Evolutionary conservation across 2,113 vertebrate genomes (phyloP), one percentile per base, ranked within the genome.

Genomic region (Hippolais icterina): DNA sequence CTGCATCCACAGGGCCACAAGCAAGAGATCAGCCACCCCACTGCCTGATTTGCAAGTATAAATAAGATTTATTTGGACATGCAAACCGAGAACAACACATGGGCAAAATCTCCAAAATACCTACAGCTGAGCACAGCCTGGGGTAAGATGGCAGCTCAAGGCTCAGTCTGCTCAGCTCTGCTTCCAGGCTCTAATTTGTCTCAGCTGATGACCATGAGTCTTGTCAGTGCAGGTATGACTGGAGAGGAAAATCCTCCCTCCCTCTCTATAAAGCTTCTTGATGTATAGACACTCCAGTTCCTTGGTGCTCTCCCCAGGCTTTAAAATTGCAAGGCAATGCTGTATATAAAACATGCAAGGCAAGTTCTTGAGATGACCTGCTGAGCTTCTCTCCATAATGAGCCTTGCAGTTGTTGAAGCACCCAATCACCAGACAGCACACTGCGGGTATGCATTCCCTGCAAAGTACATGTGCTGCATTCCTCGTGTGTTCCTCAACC

Each of bases 31-130:
- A 63, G 72, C 78, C 52, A 81, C 60, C 42, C 64, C 50, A 2
- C 49, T 54, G 70, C 57, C 87, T 81, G 41, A 87, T 94, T 87
- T 93, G 81, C 91, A 95, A 89, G 61, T 64, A 23, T 33, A 70
- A 92, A 59, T 56, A 52, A 75, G 41, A 60, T 89, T 84, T 89
- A 60, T 87, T 81, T 71, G 69, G 69, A 70, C 74, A 78, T 66
- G 83, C 50, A 92, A 92, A 68, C 60, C 9, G 5, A 81, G 54
- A 87, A 61, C 42, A 81, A 78, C 47, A 61, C 44, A 50, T 8
- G 64, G 86, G n/a, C 60, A 71, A 83, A 83, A 39, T 49, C 89
- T 91, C 83, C 63, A 33, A 90, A 88, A 24, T 60, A 74, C 37
- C 59, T 72, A 25, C 59, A 70, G 78, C 72, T 70, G 56, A 54